Evolutionary conservation across 1,140 invertebrate species (phyloP).

Genomic region (Papilio glaucus): DNA sequence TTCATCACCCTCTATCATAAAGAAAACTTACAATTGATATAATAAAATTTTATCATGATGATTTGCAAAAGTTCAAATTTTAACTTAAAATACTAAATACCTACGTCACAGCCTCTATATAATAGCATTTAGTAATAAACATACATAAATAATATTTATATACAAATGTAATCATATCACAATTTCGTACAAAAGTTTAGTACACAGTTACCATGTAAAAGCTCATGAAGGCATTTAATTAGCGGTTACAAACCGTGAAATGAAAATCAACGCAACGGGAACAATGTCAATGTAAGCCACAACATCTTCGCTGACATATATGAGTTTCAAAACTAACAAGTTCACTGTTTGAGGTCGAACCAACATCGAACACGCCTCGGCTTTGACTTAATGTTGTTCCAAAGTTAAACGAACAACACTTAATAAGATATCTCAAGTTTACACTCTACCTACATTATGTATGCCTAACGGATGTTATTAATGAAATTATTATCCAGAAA

Average conservation of each 20-base stretch:
- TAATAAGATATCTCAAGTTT: constrained; percentile 42
- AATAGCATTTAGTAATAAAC: too few species aligned
- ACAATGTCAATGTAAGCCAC: constrained; percentile 48
- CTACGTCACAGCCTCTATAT: too few species aligned
- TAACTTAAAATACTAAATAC: too few species aligned
- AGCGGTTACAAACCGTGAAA: constrained; percentile 37
- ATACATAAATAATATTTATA: neutral
- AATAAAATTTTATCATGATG: too few species aligned
- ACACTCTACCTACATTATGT: constrained; percentile 30
- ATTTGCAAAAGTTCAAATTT: too few species aligned
- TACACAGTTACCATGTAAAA: neutral
- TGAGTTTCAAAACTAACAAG: constrained; percentile 54
- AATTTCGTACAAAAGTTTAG: too few species aligned
- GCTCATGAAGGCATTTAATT: constrained; percentile 42
- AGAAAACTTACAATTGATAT: too few species aligned
- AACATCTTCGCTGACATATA: constrained; percentile 57
- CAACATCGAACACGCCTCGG: constrained; percentile 41
- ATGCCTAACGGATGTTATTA: constrained; percentile 23
- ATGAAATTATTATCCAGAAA: constrained; percentile 15
- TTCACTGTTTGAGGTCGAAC: constrained; percentile 46
- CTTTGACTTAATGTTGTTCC: constrained; percentile 48
- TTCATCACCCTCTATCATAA: too few species aligned
- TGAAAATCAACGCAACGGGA: constrained; percentile 28
- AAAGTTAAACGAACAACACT: constrained; percentile 45
- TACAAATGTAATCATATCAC: neutral